Evolutionary conservation across 1,140 invertebrate species (phyloP), one percentile per base, ranked within the genome.

Genomic region (Mizuhopecten yessoensis): DNA sequence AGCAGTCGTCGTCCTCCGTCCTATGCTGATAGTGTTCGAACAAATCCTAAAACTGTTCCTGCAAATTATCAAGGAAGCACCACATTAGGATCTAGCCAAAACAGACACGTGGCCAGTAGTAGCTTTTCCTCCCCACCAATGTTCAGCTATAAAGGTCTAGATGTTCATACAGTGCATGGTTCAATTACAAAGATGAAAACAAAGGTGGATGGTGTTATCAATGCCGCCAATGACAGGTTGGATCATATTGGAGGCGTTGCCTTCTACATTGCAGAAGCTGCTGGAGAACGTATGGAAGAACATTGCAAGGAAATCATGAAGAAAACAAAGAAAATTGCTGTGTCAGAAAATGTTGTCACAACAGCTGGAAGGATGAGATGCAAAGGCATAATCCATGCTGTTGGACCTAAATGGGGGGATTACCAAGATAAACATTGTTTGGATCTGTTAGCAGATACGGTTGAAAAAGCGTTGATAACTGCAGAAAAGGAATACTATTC

Each of bases 341-440:
- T 92, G 10, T 93, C 94, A 0, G 88, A 94, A 9, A 93, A 94
- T 0, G 91, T 93, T 23, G 36, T 57, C 15, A 92, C 92, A 2
- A 34, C 20, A 34, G 75, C 94, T 34, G 95, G 95, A 49, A 91
- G 87, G 13, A 45, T 95, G 23, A 89, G 91, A 0, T 95, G 92
- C 88, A 93, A 94, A 34, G 33, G 29, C 29, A 89, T 95, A 10
- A 88, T 94, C 10, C 95, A 95, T 92, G 94, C 94, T 86, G 94
- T 95, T 13, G 95, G 94, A n/a, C 95, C 95, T 86, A 34, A 29
- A 20, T 95, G 94, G 94, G 33, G n/a, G 0, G 0, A 29, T 2
- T 75, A 75, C 29, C 15, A 7, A 29, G 11, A 75, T 11, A 75
- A 75, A 17, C 23, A 75, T 7, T 75, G 57, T 29, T 75, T 75